phyloP scores from a whole-genome alignment of 2,888 invertebrate genomes.

The Cephus nigrinus region DNA sequence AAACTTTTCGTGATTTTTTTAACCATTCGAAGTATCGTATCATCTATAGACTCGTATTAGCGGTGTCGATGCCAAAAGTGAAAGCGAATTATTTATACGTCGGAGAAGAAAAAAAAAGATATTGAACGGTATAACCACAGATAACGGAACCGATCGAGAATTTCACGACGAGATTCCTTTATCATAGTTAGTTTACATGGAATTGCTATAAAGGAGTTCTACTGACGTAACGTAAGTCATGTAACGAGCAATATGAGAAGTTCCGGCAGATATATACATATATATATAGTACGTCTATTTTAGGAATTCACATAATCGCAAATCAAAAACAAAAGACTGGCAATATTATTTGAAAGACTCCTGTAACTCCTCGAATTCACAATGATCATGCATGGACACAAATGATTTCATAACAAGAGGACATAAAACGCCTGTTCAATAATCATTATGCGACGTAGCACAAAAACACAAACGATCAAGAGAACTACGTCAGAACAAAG shows the following conservation, averaged over 20 bases:
- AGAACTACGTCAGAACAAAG: neutral
- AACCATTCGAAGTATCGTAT: neutral
- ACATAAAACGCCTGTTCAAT: neutral
- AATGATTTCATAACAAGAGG: neutral
- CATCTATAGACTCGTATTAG: neutral
- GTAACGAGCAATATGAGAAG: neutral
- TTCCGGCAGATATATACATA: neutral
- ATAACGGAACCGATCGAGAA: neutral
- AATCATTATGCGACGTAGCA: neutral
- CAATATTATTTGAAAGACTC: neutral
- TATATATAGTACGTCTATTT: too few species aligned
- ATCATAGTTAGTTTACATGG: neutral
- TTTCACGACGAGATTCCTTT: neutral
- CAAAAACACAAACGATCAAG: neutral
- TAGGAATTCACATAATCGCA: neutral
- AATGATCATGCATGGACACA: neutral
- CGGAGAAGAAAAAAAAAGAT: neutral
- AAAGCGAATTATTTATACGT: conserved; percentile 7
- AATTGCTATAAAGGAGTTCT: neutral
- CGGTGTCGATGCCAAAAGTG: neutral
- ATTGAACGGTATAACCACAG: neutral
- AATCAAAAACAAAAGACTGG: neutral
- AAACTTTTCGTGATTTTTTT: neutral
- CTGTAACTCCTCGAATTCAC: neutral
- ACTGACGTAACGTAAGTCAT: neutral